Conservation (phyloP, 1,140 invertebrate genomes). For the Brachionus paranguensis region DNA sequence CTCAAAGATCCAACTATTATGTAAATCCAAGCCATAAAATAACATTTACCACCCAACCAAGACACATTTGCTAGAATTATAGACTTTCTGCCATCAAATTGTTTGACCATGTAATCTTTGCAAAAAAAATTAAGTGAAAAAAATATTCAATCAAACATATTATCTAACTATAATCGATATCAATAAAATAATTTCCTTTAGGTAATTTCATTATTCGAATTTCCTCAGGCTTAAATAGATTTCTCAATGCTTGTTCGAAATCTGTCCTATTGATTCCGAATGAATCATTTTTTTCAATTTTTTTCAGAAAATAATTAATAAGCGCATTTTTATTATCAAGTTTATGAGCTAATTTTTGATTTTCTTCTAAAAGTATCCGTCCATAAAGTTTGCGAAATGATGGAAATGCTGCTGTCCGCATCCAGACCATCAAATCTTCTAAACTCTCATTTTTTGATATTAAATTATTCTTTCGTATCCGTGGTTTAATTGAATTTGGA, state of each 20-base stretch:
- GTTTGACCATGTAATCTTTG: conserved; percentile 76
- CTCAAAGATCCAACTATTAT: conserved; percentile 93
- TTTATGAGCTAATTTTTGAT: conserved; percentile 60
- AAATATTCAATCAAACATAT: conserved; percentile 33
- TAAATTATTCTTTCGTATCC: conserved; percentile 71
- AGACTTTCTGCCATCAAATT: conserved; percentile 83
- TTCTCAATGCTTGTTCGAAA: background rate
- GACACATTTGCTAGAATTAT: conserved; percentile 93
- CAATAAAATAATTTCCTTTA: conserved; percentile 68
- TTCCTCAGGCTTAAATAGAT: background rate
- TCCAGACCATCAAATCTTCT: conserved; percentile 96
- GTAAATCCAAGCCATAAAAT: conserved; percentile 94
- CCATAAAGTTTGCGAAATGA: conserved; percentile 90
- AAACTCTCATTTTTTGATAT: conserved; percentile 89
- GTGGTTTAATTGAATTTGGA: conserved; percentile 51
- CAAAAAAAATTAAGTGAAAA: background rate
- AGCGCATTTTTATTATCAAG: background rate
- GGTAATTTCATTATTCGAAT: background rate
- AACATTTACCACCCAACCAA: conserved; percentile 90
- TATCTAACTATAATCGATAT: conserved; percentile 66
- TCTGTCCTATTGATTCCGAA: background rate
- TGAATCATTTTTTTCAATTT: conserved; percentile 31
- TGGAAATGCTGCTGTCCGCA: conserved; percentile 89
- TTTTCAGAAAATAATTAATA: background rate
- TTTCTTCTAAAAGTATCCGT: conserved; percentile 67